Conservation (phyloP, 2,113 vertebrate genomes). For the Bos taurus region DNA sequence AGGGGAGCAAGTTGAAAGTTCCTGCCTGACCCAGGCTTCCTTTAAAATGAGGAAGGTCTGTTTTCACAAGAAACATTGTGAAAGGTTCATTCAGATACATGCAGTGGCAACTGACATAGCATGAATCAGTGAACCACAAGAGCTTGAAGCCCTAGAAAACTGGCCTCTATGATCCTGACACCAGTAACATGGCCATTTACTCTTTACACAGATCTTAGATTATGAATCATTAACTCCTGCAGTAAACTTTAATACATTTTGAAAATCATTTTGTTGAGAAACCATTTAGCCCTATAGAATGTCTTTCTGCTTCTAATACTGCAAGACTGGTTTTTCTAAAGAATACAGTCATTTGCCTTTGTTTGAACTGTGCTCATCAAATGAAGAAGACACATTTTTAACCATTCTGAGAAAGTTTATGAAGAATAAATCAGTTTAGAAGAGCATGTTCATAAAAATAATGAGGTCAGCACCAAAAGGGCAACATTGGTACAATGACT, state of each 20-base stretch:
- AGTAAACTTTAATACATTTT: background rate
- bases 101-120: background rate
- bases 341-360: background rate
- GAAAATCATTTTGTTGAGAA: background rate
- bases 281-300: background rate
- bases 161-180: background rate
- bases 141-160: background rate
- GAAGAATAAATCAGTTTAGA: background rate
- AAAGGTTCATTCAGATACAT: conserved; percentile 72
- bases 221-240: background rate
- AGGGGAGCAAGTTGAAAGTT: background rate
- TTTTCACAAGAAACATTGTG: conserved; percentile 42
- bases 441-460: background rate
- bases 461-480: background rate
- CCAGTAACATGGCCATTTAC: rapidly evolving
- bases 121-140: background rate
- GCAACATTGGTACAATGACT: background rate
- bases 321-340: background rate
- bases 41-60: conserved; percentile 41
- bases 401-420: background rate
- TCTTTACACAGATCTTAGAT: background rate
- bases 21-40: conserved; percentile 38
- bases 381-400: background rate
- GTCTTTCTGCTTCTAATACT: background rate
- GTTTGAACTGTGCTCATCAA: background rate